Percentiles rank a stretch among this genome's conserved stretches.
phyloP scores from a whole-genome alignment of 2,888 invertebrate genomes.

The Drosophila quinaria region DNA sequence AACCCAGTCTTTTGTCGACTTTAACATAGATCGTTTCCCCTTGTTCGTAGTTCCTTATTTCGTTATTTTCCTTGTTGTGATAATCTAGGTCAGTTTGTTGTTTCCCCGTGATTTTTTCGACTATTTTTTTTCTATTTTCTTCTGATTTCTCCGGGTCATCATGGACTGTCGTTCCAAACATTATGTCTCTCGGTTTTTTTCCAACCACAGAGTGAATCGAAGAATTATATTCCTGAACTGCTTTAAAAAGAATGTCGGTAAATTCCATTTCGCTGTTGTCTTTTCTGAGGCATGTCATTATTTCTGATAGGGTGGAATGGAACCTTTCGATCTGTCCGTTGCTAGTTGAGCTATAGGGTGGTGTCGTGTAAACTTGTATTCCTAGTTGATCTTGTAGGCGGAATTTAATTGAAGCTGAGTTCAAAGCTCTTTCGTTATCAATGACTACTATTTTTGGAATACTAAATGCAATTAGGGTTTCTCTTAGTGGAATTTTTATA shows the following conservation, averaged over 20 bases:
- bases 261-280: background rate
- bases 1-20: background rate
- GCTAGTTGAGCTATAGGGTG: background rate
- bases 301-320: background rate
- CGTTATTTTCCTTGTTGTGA: no score
- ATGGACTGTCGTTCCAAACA: no score
- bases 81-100: background rate
- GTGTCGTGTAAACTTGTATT: background rate
- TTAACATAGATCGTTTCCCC: background rate
- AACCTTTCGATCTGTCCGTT: background rate
- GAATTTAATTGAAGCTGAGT: background rate
- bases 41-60: no score
- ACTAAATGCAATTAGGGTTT: background rate
- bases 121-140: no score
- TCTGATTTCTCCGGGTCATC: no score
- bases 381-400: background rate
- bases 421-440: background rate
- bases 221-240: background rate
- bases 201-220: background rate
- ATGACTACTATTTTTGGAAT: background rate
- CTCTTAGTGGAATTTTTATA: background rate
- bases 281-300: background rate
- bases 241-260: background rate
- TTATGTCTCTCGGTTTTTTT: no score
- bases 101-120: no score